These are phyloP conservation scores for Carterocephalus palaemon DNA, from an alignment of 2,888 invertebrate genomes.

Conservation along the genomic window DNA sequence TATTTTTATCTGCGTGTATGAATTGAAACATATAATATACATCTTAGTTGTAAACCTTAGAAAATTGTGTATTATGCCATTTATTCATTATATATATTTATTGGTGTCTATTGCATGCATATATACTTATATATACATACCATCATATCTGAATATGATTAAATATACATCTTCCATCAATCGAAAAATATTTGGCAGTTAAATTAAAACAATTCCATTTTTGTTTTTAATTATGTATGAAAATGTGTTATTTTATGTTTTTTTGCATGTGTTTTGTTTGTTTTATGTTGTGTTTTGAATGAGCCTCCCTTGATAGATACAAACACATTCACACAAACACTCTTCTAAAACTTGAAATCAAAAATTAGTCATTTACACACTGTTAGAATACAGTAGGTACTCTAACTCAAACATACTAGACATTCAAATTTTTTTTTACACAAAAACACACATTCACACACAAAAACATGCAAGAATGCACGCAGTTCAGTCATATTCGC, in stretches of 20 bases:
- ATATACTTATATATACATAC: too few relatives aligned
- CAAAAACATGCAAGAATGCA: neutral
- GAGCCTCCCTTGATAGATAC: neutral
- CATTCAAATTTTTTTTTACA: neutral
- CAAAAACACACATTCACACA: neutral
- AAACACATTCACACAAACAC: neutral
- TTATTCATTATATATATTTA: too few relatives aligned
- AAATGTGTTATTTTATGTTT: constrained; percentile 12
- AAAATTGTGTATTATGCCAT: neutral
- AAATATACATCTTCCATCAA: too few relatives aligned
- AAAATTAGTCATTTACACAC: too few relatives aligned
- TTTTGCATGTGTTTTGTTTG: constrained; percentile 11
- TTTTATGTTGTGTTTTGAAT: constrained; percentile 1
- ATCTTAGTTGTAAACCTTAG: constrained; percentile 8
- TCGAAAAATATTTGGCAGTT: too few relatives aligned
- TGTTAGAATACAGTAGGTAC: too few relatives aligned
- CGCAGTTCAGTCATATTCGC: too few relatives aligned
- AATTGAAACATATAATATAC: constrained; percentile 28
- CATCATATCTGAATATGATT: too few relatives aligned
- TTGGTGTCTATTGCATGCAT: too few relatives aligned
- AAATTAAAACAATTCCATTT: too few relatives aligned
- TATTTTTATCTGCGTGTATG: constrained; percentile 26
- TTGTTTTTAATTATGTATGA: too few relatives aligned
- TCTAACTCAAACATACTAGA: neutral
- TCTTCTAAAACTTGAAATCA: too few relatives aligned